Evolutionary conservation across 2,888 invertebrate genomes (phyloP), one percentile per base, ranked within the genome.

Genomic region (Girardia tigrina): DNA sequence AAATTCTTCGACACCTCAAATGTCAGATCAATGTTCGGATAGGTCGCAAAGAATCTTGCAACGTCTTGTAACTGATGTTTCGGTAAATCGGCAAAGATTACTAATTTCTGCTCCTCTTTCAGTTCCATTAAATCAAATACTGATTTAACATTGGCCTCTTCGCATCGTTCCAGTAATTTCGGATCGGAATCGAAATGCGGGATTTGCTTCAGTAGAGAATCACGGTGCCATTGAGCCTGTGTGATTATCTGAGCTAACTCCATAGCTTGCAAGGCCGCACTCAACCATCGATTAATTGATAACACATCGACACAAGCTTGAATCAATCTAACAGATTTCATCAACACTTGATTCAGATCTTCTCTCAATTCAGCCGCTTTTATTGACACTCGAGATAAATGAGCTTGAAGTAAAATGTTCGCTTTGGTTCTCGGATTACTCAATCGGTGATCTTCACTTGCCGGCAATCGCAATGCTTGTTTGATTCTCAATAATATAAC

Each of bases 221-320:
- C 98, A 85, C 94, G 95, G 81, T 91, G 92, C 94, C 97, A 98
- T 94, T 98, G 94, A 12, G 97, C 97, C 85, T 99, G 98, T 0
- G 98, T 98, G 0, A 93, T 91, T 97, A 98, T 99, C 86, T 98
- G 98, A 0, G 97, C 94, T 81, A 99, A 87, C 85, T 98, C 98
- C 98, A 99, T 99, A 80, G 97, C 95, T 23, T 95, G 94, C 56
- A 99, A 91, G 1, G 97, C 98, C 0, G 98, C 97, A 0, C 92
- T 90, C 73, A 99, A 87, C 98, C 98, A 99, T 29, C 98, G 97
- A 81, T 94, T 95, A 70, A 92, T 92, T 82, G 90, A 91, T 42
- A 94, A 85, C 12, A 94, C 93, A 84, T 94, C 88, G 29, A 98
- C 88, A 84, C 97, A 98, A 0, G 98, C 98, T 79, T 86, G 78